A percentile compares a stretch with the other conserved stretches of the same genome.
phyloP scores from a whole-genome alignment of 2,797 vertebrate species.

The Sparus aurata region DNA sequence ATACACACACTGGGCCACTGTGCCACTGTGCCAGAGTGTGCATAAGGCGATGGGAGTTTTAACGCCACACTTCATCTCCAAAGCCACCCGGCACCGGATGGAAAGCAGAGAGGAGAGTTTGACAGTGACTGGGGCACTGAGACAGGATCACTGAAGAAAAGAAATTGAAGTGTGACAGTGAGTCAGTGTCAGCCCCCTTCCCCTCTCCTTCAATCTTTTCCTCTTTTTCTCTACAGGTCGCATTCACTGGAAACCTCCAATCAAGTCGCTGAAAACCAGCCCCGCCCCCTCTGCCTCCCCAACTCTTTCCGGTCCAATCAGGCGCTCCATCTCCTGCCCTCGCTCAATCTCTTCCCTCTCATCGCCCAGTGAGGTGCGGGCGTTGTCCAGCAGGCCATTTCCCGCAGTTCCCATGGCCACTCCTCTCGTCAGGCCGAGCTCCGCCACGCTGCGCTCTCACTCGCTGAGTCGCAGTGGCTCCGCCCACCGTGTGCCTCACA shows the following conservation, averaged over 20 bases:
- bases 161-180: slow-evolving; percentile 56
- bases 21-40: slow-evolving; percentile 27
- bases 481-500: slow-evolving; percentile 85
- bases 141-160: slow-evolving; percentile 51
- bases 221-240: slow-evolving; percentile 79
- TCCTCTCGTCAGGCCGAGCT: slow-evolving; percentile 80
- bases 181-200: slow-evolving; percentile 24
- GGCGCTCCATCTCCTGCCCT: slow-evolving; percentile 96
- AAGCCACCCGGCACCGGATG: slow-evolving; percentile 54
- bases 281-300: slow-evolving; percentile 83
- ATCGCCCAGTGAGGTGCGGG: slow-evolving; percentile 86
- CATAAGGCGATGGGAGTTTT: slow-evolving; percentile 47
- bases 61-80: slow-evolving; percentile 70
- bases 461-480: slow-evolving; percentile 93
- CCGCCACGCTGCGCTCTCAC: slow-evolving; percentile 90
- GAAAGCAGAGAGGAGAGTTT: slow-evolving; percentile 56
- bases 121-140: slow-evolving; percentile 52
- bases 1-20: slow-evolving; percentile 47
- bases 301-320: slow-evolving; percentile 88
- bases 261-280: slow-evolving; percentile 84
- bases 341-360: slow-evolving; percentile 93
- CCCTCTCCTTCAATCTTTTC: not conserved
- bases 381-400: slow-evolving; percentile 64
- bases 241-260: slow-evolving; percentile 86
- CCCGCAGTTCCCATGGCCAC: slow-evolving; percentile 69